Evolutionary conservation across 2,888 invertebrate species (phyloP), one percentile per base, ranked within the genome.

Genomic region (Andrena hattorfiana): DNA sequence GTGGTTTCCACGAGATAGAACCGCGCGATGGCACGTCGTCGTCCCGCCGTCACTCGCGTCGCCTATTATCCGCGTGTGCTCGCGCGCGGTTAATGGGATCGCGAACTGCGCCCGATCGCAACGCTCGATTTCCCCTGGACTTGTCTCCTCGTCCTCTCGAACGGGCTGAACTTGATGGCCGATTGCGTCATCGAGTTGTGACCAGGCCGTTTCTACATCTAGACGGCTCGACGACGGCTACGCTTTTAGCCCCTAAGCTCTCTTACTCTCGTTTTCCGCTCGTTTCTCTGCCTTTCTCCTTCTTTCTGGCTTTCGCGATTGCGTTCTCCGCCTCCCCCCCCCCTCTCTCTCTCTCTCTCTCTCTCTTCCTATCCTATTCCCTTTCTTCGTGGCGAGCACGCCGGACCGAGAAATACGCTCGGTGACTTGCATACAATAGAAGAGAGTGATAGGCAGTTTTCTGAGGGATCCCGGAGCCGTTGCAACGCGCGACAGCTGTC

Each of bases 401-500:
- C 63, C 77, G 77, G 77, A 51, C 68, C 63, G 82, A 82, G 82
- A 71, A 85, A 85, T 81, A 76, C 79, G 76, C 75, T 74, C 63
- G 77, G 81, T 66, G 87, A 87, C 86, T 87, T 83, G 90, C 88
- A 87, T 89, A 90, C 90, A 90, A 90, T 90, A 90, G 90, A 87
- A 62, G 76, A 90, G 89, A 90, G 86, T 85, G 90, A 90, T 86
- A 89, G 90, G 82, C 90, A 90, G 87, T 89, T 89, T 90, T 88
- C 88, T 72, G 85, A 81, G 85, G 77, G 86, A 86, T 83, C 77
- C 56, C 73, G 69, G 73, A 78, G 86, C 67, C 84, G 81, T 87
- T 81, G 90, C 72, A 84, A 83, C 85, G 85, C 79, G 88, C 88
- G 91, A 91, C 90, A 91, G 91, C 91, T 91, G 91, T 90, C 90